Evolutionary conservation across 2,888 invertebrate genomes (phyloP).

Genomic region (Escarpia spicata): DNA sequence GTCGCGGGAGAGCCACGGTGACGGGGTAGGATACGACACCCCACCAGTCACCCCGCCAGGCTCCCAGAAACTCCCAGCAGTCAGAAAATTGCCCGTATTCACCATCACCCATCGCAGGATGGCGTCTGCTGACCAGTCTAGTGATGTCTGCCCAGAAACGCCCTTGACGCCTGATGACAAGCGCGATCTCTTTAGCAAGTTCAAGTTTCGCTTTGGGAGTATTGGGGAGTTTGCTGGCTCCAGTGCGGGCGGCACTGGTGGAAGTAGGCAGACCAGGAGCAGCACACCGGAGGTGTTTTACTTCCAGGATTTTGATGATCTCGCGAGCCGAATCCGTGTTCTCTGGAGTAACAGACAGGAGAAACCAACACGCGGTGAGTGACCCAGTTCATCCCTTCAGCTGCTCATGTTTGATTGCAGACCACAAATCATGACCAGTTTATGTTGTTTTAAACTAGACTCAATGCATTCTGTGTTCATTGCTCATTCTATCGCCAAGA

Average conservation of each 20-base stretch:
- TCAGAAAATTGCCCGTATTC: background rate
- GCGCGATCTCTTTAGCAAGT: conserved; percentile 12
- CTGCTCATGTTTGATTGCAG: background rate
- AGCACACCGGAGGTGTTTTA: background rate
- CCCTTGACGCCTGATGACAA: background rate
- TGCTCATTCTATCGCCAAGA: background rate
- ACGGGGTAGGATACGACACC: background rate
- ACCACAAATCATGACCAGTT: background rate
- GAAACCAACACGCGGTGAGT: background rate
- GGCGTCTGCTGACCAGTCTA: background rate
- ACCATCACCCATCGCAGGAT: background rate
- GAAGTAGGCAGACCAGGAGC: background rate
- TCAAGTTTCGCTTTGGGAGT: conserved; percentile 4
- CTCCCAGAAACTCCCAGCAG: background rate
- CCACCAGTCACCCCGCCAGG: background rate
- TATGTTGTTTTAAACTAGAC: background rate
- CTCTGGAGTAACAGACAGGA: background rate
- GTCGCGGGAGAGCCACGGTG: background rate
- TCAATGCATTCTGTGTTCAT: background rate
- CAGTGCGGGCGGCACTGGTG: background rate
- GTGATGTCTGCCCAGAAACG: background rate
- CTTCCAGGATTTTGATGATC: conserved; percentile 16
- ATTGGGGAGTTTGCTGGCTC: background rate
- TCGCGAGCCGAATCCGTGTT: background rate
- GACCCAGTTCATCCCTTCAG: background rate